Evolutionary conservation across 2,797 vertebrate genomes (phyloP), one percentile per base, ranked within the genome.

Genomic region (Nannoperca obscura): DNA sequence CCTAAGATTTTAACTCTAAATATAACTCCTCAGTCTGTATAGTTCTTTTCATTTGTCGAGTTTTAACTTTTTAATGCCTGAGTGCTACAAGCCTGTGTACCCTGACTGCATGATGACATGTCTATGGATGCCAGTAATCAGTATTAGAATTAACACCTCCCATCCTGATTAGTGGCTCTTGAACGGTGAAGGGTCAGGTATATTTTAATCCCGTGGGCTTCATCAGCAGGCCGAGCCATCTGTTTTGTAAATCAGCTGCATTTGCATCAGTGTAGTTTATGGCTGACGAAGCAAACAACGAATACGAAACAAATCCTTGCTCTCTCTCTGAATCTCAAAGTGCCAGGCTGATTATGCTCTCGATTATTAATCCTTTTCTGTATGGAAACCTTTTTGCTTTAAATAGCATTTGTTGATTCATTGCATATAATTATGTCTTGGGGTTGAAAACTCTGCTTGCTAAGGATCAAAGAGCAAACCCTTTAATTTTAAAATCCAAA

Each of bases 41-140:
- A 76, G 54, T 58, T 71, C 3, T 62, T 89, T 75, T 83, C 49
- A 67, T 69, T 67, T 63, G 24, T 83, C 36, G 76, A 67, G 76
- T 86, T 82, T 79, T 76, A 59, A 36, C 6, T 59, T 88, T 82
- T 83, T 83, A 63, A 81, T 66, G 71, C 60, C 84, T 34, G 69
- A 86, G 66, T 67, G 71, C 71, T 83, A 58, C 68, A 67, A 57
- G 74, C 73, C 44, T 58, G n/a, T 66, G 32, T 60, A 46, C 78
- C 53, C 70, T 69, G 69, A 78, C 71, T 81, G 91, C 86, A 89
- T 78, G 84, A 73, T 64, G 65, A 87, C 38, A 74, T 47, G 19
- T 87, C 63, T 58, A 9, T 81, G 70, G 77, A 88, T 84, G 89
- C 86, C 83, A 87, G 74, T 90, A 83, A 85, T 87, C 92, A 91